Base-by-base conservation (phyloP, 2,797 vertebrate species). In the Poeciliopsis turneri region DNA sequence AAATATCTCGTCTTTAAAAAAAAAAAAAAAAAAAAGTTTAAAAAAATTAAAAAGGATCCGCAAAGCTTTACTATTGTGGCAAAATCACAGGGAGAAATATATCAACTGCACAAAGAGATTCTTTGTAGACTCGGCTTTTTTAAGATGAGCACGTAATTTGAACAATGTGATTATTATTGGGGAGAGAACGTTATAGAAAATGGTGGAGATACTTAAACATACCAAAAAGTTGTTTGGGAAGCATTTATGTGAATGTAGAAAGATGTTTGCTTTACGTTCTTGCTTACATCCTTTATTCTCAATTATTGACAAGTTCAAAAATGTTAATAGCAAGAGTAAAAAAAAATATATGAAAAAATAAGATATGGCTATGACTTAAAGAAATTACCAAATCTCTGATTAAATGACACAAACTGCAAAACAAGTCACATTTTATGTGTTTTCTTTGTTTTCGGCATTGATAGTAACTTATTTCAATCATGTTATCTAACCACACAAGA, bases 401-500 rank as follows among this genome's bases (percentile, higher is more conserved):
- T 23, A 72, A 80, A 30, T 49, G 49, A 76, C 1, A 39, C 45
- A 74, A 84, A 30, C 33, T 36, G 61, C 8, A 53, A 53, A 15
- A 7, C 5, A 81, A 46, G 70, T 13, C 45, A 4, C 45, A 45
- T 45, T 45, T 45, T 13, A 0, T 43, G 2, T 81, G 33, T 61
- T 5, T 68, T 15, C 36, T 28, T 33, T 49, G 7, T 9, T 70
- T 51, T 10, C 30, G 74, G 76, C 39, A 43, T n/a, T 45, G 46
- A 71, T 25, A 9, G 30, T n/a, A 53, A 20, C 41, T 2, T 68
- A 69, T 83, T 53, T 79, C 51, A 78, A 81, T 81, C 57, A 74
- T 36, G 73, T 2, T 15, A 6, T 79, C 68, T 75, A 47, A 55
- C 70, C 69, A 43, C 64, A 53, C 69, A 55, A 41, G 66, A 86